Evolutionary conservation across 2,113 vertebrate species (phyloP).

Genomic region (Pelusios castaneus): DNA sequence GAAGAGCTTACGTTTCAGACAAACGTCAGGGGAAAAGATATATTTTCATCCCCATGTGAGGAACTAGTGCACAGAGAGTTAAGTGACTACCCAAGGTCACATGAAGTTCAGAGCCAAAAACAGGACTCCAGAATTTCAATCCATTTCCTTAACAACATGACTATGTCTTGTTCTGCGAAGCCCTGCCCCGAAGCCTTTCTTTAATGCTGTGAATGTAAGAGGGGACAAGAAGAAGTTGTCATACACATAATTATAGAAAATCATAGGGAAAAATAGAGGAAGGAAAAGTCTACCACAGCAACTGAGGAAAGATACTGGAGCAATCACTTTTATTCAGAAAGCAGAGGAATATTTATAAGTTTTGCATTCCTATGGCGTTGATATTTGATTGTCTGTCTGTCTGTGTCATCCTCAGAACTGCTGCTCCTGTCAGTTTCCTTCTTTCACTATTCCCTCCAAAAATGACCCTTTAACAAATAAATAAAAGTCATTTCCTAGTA

Average conservation of each 20-base stretch:
- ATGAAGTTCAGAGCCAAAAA: not conserved
- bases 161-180: not conserved
- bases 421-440: conserved; percentile 28
- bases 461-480: conserved; percentile 38
- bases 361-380: not conserved
- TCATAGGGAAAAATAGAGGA: not conserved
- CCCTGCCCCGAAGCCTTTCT: not conserved
- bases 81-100: not conserved
- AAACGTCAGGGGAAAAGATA: not conserved
- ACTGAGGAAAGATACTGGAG: not conserved
- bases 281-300: not conserved
- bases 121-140: not conserved
- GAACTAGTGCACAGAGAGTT: not conserved
- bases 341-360: not conserved
- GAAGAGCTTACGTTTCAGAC: not conserved
- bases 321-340: not conserved
- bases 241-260: not conserved
- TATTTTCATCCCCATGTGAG: not conserved
- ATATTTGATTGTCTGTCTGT: not conserved
- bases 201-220: not conserved
- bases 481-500: conserved; percentile 41
- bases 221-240: not conserved
- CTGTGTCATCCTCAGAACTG: conserved; percentile 2
- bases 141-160: not conserved
- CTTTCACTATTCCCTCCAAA: not conserved